Conservation (phyloP, 92 coral and sea anemone genomes). For the Bergia puertoricense region DNA sequence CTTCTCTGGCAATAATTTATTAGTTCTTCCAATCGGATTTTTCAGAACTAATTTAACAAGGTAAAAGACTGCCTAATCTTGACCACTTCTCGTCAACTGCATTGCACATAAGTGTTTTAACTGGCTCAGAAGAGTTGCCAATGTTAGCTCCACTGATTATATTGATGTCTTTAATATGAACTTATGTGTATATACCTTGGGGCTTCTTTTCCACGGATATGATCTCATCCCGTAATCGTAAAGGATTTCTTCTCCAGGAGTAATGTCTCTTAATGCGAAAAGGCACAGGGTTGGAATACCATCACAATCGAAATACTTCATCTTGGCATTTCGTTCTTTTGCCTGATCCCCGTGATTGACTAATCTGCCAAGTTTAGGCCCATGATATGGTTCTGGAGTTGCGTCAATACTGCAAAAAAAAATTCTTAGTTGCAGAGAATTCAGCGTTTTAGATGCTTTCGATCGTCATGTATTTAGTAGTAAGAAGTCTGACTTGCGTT, state of each 20-base stretch:
- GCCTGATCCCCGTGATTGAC: constrained; percentile 28
- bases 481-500: background rate
- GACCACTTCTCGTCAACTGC: too few species aligned
- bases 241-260: constrained; percentile 24
- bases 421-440: background rate
- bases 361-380: constrained; percentile 23
- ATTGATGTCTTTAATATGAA: background rate
- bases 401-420: constrained; percentile 34
- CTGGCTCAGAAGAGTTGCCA: background rate
- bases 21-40: too few species aligned
- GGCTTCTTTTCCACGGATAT: constrained; percentile 31
- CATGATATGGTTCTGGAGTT: constrained; percentile 25
- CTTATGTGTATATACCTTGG: background rate
- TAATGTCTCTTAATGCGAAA: constrained; percentile 26
- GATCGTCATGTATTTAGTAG: too few species aligned
- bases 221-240: constrained; percentile 32
- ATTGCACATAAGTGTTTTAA: too few species aligned
- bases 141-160: background rate
- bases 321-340: constrained; percentile 27
- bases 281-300: constrained; percentile 17
- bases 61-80: too few species aligned
- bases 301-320: constrained; percentile 16
- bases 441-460: background rate
- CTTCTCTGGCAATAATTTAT: too few species aligned
- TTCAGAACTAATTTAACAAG: too few species aligned